Evolutionary conservation across 2,888 invertebrate species (phyloP), one percentile per base, ranked within the genome.

Genomic region (Tenthredo mesomela): DNA sequence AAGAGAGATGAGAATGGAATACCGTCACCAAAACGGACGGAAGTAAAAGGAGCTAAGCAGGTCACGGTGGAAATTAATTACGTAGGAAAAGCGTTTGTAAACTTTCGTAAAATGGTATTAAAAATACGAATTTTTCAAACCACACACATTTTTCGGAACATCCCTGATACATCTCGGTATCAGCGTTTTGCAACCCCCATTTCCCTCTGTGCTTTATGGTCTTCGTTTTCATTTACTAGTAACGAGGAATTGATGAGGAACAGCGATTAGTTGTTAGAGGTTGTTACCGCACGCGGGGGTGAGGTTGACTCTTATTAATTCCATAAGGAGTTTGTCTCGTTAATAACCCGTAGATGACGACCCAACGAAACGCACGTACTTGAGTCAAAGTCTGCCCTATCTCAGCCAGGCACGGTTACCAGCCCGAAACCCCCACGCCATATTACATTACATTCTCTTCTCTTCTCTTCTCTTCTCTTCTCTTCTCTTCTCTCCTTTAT

Each of bases 351-450:
- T 77, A 29, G 77, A 77, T 77, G 77, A 80, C 80, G 80, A 65
- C 37, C 65, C 61, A 15, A 61, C 61, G 80, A 80, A 80, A 80
- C 80, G 80, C 77, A 77, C 77, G 77, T 77, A 77, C 77, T 77
- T 65, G n/a, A 37, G 65, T 80, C 80, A 47, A 80, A 65, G 61
- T 87, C 84, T 87, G 87, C 86, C 84, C 85, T 88, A 87, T 89
- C 88, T 89, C 89, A 85, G 58, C 78, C 78, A 70, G 29, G 61
- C 80, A 80, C 61, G 61, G 54, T 29, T 18, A 61, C n/a, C 82
- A 47, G 47, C 67, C 50, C 61, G 61, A n/a, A 33, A 29, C 77
- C 29, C 50, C 50, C 77, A 12, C 29, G 84, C 84, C 71, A 21
- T 54, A n/a, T n/a, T 54, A 29, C 70, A 85, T 83, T 37, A 37